A percentile compares a stretch with the other conserved stretches of the same genome.
These are phyloP conservation scores for Ascidia mentula DNA, from an alignment of 23 tunicate genomes.

Conservation along the genomic window DNA sequence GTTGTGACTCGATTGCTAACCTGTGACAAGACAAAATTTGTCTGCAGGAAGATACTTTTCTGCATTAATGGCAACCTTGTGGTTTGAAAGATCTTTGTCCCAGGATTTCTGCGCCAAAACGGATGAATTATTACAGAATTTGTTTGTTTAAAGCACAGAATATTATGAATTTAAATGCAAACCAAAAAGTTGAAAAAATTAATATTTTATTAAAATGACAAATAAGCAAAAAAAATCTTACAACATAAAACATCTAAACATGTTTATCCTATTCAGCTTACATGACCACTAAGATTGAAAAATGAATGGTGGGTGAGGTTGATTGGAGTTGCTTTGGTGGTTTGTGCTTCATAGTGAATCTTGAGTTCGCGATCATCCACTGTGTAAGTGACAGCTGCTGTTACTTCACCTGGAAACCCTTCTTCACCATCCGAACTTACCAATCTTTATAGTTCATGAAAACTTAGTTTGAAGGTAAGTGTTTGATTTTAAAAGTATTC, in stretches of 20 bases:
- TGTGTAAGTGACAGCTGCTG: slow-evolving; percentile 35
- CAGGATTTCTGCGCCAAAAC: slow-evolving; percentile 45
- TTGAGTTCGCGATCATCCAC: slow-evolving; percentile 34
- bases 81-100: slow-evolving; percentile 61
- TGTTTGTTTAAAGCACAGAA: background rate
- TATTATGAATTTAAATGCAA: background rate
- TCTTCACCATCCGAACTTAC: slow-evolving; percentile 80
- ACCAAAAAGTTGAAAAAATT: background rate
- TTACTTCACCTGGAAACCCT: slow-evolving; percentile 89
- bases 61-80: slow-evolving; percentile 52
- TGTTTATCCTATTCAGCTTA: slow-evolving; percentile 35
- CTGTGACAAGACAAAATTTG: slow-evolving; percentile 68
- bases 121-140: background rate
- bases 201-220: background rate
- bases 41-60: slow-evolving; percentile 63
- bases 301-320: slow-evolving; percentile 90
- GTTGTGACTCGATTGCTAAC: slow-evolving; percentile 9
- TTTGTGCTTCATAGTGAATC: slow-evolving; percentile 54
- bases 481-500: no score
- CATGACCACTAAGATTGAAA: slow-evolving; percentile 96
- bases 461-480: no score
- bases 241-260: background rate
- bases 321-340: slow-evolving; percentile 62
- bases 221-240: background rate
- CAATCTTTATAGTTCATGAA: no score